Evolutionary conservation across 2,888 invertebrate species (phyloP), one percentile per base, ranked within the genome.

Genomic region (Pyrocoelia pectoralis): DNA sequence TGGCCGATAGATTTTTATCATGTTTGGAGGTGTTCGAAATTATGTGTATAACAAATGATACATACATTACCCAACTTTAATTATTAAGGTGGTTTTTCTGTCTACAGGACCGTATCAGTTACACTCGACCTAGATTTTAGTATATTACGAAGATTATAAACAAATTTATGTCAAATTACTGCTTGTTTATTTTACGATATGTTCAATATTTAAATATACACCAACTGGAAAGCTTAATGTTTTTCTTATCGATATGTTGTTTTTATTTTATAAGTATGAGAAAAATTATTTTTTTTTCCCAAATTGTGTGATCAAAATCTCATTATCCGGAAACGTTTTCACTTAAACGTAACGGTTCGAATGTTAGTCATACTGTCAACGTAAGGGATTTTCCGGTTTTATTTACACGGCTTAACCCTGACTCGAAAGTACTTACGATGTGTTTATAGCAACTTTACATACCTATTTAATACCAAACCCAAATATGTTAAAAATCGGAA

Each of bases 21-120:
- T 64, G 64, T 67, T 62, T 61, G 58, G 68, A 71, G 71, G 70
- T 70, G 73, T 71, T 71, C 68, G 65, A 69, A 71, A 71, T 71
- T 70, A 68, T 70, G 70, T 71, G 66, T 67, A 67, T 66, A 68
- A 70, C 70, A 68, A 69, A 68, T 68, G 69, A 68, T 65, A 69
- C 72, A 70, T 70, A 68, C 70, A 70, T 70, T 69, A 68, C 68
- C 70, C 38, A 41, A 56, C 56, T 59, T 61, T 62, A 66, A 62
- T 66, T 66, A 66, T 66, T 3, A 24, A 24, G 24, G 24, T n/a
- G n/a, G n/a, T n/a, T 24, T 24, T 6, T 6, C 6, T 24, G 24
- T 24, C 24, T 41, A 38, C 60, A 65, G 61, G 65, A 56, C 57
- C 56, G 65, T 51, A 65, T 61, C 53, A 55, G 33, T 33, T 52